These are phyloP conservation scores for Helicorthomorpha holstii DNA, from an alignment of 1,140 invertebrate genomes.

Conservation along the genomic window DNA sequence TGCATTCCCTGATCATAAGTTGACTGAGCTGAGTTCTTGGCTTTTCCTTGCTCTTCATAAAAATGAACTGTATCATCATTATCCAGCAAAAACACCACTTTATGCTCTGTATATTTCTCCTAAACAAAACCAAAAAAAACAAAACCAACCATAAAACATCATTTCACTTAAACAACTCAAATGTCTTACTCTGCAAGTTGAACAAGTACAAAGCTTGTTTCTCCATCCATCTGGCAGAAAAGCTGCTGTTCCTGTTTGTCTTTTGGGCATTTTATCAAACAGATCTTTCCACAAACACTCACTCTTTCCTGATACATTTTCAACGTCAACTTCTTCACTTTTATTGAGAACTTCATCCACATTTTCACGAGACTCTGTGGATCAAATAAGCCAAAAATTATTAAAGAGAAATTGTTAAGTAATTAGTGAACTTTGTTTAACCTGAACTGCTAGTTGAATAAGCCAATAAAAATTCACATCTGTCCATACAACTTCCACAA, in stretches of 20 bases:
- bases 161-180: not conserved
- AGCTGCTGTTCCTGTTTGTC: constrained; percentile 19
- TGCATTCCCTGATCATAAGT: constrained; percentile 58
- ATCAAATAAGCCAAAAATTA: not conserved
- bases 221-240: constrained; percentile 61
- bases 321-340: not conserved
- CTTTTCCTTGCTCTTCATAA: constrained; percentile 55
- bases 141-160: not conserved
- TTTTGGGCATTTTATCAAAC: not conserved
- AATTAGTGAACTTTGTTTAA: not conserved
- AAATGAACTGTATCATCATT: constrained; percentile 62
- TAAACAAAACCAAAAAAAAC: constrained; percentile 14
- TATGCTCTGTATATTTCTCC: constrained; percentile 40
- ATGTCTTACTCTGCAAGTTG: constrained; percentile 24
- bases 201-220: constrained; percentile 45
- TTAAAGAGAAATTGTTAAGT: not conserved
- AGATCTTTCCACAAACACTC: not conserved
- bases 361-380: not conserved
- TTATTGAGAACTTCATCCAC: not conserved
- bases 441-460: constrained; percentile 33
- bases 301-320: not conserved
- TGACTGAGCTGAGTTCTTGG: constrained; percentile 12
- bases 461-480: constrained; percentile 52
- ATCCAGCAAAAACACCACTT: constrained; percentile 57
- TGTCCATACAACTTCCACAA: constrained; percentile 40